Percentiles rank a stretch among this genome's conserved stretches.
phyloP scores from a whole-genome alignment of 2,113 vertebrate genomes.

The Progne subis region DNA sequence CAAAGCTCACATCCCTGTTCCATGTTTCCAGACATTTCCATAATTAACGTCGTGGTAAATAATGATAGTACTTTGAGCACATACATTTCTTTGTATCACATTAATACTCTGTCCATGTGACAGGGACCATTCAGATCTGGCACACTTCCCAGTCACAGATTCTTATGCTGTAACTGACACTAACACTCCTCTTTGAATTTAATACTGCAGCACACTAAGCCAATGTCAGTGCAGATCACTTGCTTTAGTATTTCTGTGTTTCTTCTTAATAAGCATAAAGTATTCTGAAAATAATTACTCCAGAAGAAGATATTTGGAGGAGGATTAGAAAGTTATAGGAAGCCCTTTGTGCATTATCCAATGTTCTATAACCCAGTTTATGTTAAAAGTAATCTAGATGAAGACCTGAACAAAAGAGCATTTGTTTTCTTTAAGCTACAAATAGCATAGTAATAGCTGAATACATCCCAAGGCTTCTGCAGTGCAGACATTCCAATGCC shows the following conservation, averaged over 20 bases:
- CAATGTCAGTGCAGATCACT: neutral
- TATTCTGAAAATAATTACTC: neutral
- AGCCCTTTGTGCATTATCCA: neutral
- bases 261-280: neutral
- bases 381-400: neutral
- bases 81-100: neutral
- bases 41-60: neutral
- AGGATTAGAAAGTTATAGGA: neutral
- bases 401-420: conserved; percentile 1
- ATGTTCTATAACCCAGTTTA: neutral
- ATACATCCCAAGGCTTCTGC: neutral
- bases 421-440: conserved; percentile 2
- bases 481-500: neutral
- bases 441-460: neutral
- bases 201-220: neutral
- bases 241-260: neutral
- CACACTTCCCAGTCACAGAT: neutral
- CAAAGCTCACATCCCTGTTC: neutral
- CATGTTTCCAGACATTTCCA: neutral
- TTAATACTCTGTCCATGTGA: neutral
- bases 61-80: neutral
- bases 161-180: neutral
- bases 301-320: neutral
- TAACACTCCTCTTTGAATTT: neutral
- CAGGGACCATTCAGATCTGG: neutral